Conservation (phyloP, 2,113 vertebrate species). For the Ellobius talpinus region DNA sequence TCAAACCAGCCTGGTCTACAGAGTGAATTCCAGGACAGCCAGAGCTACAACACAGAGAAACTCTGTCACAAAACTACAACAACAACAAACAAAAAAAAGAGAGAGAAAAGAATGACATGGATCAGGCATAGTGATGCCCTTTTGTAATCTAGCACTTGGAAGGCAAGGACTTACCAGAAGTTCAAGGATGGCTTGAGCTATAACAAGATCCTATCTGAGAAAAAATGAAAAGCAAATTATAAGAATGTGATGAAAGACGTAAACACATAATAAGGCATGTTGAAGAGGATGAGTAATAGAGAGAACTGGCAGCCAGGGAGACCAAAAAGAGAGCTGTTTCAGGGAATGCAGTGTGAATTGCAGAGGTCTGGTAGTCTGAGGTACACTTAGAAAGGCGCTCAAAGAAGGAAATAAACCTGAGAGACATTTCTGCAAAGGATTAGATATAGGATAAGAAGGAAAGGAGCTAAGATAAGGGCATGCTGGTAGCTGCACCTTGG, state of each 20-base stretch:
- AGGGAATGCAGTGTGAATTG: background rate
- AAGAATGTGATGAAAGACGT: slow-evolving; percentile 35
- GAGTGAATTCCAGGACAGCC: background rate
- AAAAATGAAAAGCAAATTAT: background rate
- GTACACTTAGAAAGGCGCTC: background rate
- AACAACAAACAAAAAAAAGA: too few species aligned
- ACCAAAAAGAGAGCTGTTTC: background rate
- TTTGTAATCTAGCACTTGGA: background rate
- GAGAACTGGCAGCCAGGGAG: background rate
- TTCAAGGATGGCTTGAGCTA: background rate
- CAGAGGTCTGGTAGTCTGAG: background rate
- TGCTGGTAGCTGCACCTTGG: slow-evolving; percentile 3
- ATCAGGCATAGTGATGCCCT: background rate
- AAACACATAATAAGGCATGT: background rate
- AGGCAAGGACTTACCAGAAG: background rate
- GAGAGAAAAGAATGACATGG: background rate
- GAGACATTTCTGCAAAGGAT: background rate
- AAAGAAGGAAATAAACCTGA: background rate
- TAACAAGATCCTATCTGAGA: background rate
- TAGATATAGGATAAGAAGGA: background rate
- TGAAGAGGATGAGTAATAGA: slow-evolving; percentile 31
- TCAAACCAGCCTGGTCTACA: background rate
- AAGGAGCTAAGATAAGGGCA: background rate
- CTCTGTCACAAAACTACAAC: too few species aligned
- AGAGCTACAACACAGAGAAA: background rate